Percentiles rank a stretch among this genome's conserved stretches.
Evolutionary conservation across 37 sponge, comb jelly and placozoan species (phyloP).

Genomic region (Sycon ciliatum): DNA sequence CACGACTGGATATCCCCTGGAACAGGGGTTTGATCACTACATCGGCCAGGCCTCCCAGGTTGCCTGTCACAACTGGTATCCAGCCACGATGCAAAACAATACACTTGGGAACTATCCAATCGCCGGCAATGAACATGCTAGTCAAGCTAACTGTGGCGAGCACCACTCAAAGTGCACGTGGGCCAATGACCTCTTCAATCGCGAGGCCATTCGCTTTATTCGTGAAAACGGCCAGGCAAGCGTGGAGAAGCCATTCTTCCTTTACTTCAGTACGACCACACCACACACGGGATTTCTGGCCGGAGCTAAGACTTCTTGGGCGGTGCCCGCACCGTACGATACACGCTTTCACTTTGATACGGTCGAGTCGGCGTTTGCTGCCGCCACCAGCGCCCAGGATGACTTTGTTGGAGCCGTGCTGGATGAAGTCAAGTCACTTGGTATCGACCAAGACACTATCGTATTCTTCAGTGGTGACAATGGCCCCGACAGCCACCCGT

Average conservation of each 20-base stretch:
- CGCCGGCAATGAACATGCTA: constrained; percentile 24
- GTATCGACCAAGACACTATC: too few relatives aligned
- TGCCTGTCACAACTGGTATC: constrained; percentile 30
- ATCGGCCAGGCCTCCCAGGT: constrained; percentile 27
- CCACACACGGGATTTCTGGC: too few relatives aligned
- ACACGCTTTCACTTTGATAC: too few relatives aligned
- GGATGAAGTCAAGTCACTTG: too few relatives aligned
- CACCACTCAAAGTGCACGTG: constrained; percentile 23
- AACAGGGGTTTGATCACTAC: constrained; percentile 33
- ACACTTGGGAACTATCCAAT: too few relatives aligned
- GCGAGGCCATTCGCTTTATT: not conserved
- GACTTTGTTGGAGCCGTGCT: too few relatives aligned
- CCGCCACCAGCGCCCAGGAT: too few relatives aligned
- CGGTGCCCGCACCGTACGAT: too few relatives aligned
- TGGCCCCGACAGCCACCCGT: constrained; percentile 33
- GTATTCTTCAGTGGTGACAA: constrained; percentile 44
- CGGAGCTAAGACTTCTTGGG: too few relatives aligned
- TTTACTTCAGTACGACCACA: constrained; percentile 32
- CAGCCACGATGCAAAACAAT: constrained; percentile 2
- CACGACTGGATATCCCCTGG: not conserved
- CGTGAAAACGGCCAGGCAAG: not conserved
- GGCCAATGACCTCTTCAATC: constrained; percentile 32
- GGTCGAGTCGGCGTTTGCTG: too few relatives aligned
- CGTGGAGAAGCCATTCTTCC: constrained; percentile 39
- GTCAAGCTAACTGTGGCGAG: constrained; percentile 24